phyloP scores from a whole-genome alignment of 2,113 vertebrate species.

The Zeus faber region DNA sequence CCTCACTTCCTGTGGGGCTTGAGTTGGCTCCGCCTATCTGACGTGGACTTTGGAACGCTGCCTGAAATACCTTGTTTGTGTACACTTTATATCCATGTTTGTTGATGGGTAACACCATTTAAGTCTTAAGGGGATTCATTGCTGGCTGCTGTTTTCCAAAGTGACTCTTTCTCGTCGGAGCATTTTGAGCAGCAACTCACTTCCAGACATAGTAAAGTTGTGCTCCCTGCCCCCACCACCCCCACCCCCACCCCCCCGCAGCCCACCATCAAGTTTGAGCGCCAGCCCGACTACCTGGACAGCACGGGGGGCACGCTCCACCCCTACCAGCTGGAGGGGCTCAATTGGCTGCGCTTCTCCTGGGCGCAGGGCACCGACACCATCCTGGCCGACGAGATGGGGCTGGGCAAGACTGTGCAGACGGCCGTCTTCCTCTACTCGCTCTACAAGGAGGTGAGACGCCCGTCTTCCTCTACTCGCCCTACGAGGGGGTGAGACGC shows the following conservation, averaged over 20 bases:
- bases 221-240: no score
- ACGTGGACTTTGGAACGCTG: no score
- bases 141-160: no score
- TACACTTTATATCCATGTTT: no score
- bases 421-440: conserved; percentile 97
- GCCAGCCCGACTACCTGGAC: conserved; percentile 93
- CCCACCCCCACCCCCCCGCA: conserved; percentile 40
- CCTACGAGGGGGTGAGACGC: background rate
- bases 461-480: background rate
- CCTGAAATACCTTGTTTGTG: no score
- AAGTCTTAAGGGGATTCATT: no score
- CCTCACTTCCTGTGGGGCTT: background rate
- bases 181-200: no score
- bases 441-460: conserved; percentile 92
- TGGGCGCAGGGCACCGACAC: conserved; percentile 98
- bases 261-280: conserved; percentile 97
- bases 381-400: conserved; percentile 97
- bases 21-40: no score
- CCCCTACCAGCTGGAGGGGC: conserved; percentile 95
- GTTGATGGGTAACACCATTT: no score
- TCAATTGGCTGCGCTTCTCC: conserved; percentile 97
- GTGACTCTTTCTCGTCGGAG: no score
- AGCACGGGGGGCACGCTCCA: conserved; percentile 89
- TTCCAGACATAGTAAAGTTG: no score
- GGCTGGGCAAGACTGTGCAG: conserved; percentile 95